phyloP scores from a whole-genome alignment of 2,797 vertebrate genomes.

The Ceyx erithaca region DNA sequence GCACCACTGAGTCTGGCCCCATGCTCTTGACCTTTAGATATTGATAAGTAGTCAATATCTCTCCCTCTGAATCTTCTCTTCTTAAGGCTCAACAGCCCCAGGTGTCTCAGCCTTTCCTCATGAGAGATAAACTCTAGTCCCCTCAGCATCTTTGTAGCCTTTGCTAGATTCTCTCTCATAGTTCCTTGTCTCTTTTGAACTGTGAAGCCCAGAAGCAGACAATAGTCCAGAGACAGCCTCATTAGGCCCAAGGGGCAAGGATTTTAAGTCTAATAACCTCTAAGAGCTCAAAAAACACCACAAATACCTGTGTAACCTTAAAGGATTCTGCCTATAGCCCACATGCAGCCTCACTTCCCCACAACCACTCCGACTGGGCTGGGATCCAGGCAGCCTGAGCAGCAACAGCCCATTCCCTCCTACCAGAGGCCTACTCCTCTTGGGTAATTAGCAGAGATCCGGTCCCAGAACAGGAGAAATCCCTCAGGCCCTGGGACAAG shows the following conservation, averaged over 20 bases:
- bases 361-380: accelerated
- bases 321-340: accelerated
- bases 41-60: neutral
- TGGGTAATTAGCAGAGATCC: neutral
- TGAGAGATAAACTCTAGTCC: neutral
- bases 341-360: accelerated
- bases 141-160: neutral
- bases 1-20: neutral
- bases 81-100: neutral
- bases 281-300: neutral
- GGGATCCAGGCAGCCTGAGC: neutral
- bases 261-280: accelerated
- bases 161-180: neutral
- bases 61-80: neutral
- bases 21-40: neutral
- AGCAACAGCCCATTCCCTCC: neutral
- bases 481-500: constrained; percentile 3
- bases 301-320: accelerated
- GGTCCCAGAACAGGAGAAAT: neutral
- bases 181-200: neutral
- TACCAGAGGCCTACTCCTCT: neutral
- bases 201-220: neutral
- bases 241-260: neutral
- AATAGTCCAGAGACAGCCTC: neutral
- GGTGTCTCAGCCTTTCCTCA: neutral